Evolutionary conservation across 2,113 vertebrate species (phyloP), one percentile per base, ranked within the genome.

Genomic region (Megaleporinus macrocephalus): DNA sequence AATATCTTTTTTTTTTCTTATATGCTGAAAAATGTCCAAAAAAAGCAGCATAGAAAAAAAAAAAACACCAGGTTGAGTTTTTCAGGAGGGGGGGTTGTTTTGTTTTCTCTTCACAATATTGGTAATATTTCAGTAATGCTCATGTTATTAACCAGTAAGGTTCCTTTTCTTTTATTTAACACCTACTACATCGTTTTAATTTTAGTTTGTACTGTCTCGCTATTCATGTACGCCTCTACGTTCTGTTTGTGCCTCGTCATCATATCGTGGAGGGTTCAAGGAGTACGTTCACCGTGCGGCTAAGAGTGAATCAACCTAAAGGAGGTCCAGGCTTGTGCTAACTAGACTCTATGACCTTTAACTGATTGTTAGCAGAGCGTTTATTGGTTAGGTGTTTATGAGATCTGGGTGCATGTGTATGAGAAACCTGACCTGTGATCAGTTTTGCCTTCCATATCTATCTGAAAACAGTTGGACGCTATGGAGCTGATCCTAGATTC

Each of bases 241-340:
- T 51, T 71, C 26, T 81, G 47, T 44, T 66, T 71, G 76, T 82
- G 79, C 80, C 86, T 84, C 79, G 20, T 68, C 49, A 11, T 65
- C 74, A 73, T 44, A 24, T n/a, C 10, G 22, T 1, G 26, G 16
- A 20, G 29, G 44, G 12, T 41, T 62, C 27, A 68, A 47, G 53
- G 74, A 3, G 16, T 36, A 11, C 4, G 22, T 24, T 65, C 57
- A 15, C 24, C 1, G 30, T 68, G 24, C 26, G n/a, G 3, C 22
- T 47, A 49, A 0, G 18, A 9, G 14, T n/a, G 3, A 29, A 11
- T 27, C 2, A 59, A 59, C n/a, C n/a, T n/a, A n/a, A n/a, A n/a
- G n/a, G n/a, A n/a, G n/a, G n/a, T n/a, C n/a, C n/a, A n/a, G n/a
- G 41, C 1, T 44, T 9, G 11, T 44, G 41, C 41, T 44, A 44